Evolutionary conservation across 2,797 vertebrate species (phyloP).

Genomic region (Anniella stebbinsi): DNA sequence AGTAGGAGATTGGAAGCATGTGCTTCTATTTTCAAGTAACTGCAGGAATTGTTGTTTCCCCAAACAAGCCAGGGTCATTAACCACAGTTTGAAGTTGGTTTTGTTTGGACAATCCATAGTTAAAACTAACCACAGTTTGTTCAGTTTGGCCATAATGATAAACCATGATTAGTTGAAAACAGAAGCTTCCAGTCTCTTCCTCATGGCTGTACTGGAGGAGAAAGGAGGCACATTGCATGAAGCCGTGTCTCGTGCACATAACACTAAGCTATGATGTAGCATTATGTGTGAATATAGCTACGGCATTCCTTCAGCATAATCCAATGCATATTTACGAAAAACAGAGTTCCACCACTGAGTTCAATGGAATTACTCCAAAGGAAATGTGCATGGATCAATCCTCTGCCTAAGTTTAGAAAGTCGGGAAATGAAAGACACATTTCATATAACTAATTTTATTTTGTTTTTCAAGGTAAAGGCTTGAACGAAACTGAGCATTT

Average conservation of each 20-base stretch:
- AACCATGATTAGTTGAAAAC: not conserved
- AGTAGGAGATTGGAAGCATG: too few relatives aligned
- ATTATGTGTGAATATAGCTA: constrained; percentile 26
- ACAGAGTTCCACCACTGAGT: constrained; percentile 35
- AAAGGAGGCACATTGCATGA: not conserved
- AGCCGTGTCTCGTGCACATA: not conserved
- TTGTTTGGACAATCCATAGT: not conserved
- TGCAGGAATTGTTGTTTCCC: not conserved
- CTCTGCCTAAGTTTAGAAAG: not conserved
- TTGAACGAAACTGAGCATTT: constrained; percentile 37
- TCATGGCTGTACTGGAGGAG: not conserved
- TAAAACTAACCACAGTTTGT: not conserved
- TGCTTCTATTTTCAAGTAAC: not conserved
- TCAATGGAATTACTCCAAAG: constrained; percentile 13
- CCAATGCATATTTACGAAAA: not conserved
- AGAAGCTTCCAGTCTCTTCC: not conserved
- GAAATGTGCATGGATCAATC: not conserved
- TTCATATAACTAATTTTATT: not conserved
- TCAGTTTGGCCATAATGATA: not conserved
- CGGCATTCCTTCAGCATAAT: constrained; percentile 37
- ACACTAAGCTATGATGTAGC: not conserved
- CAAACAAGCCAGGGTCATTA: not conserved
- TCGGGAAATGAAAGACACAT: not conserved
- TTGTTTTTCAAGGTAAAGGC: not conserved
- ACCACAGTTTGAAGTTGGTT: not conserved